Percentiles rank a stretch among this genome's conserved stretches.
phyloP scores from a whole-genome alignment of 2,113 vertebrate genomes.

The Sylvia atricapilla region DNA sequence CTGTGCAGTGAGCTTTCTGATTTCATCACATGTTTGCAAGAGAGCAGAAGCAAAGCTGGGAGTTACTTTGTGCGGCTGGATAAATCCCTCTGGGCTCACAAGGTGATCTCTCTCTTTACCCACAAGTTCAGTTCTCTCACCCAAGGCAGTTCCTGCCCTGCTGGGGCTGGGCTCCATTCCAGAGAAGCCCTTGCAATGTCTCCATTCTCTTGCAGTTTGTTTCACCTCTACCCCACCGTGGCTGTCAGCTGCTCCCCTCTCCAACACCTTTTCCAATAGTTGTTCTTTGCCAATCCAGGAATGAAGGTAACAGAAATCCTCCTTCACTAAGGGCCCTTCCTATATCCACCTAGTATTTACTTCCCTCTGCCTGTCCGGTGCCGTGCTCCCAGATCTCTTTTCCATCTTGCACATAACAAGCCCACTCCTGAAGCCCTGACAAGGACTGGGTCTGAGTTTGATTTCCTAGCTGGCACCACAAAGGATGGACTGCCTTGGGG shows the following conservation, averaged over 20 bases:
- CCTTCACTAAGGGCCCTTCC: not conserved
- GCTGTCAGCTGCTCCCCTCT: not conserved
- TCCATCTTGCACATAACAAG: not conserved
- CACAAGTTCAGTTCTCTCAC: fast-evolving
- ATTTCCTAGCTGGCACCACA: constrained; percentile 18
- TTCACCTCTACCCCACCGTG: not conserved
- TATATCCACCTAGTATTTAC: fast-evolving
- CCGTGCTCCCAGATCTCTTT: not conserved
- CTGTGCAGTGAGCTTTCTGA: not conserved
- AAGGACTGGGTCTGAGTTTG: not conserved
- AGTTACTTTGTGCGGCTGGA: not conserved
- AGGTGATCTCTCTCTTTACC: not conserved
- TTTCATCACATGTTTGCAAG: not conserved
- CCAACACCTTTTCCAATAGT: not conserved
- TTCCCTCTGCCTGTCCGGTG: not conserved
- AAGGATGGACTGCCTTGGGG: not conserved
- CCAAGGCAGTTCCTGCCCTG: fast-evolving
- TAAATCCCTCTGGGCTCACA: not conserved
- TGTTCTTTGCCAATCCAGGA: not conserved
- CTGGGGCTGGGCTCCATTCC: not conserved
- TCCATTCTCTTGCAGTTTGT: not conserved
- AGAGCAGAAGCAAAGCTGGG: not conserved
- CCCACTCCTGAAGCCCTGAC: not conserved
- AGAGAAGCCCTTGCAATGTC: not conserved
- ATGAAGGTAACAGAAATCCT: not conserved